Conservation (phyloP, 2,113 vertebrate genomes). For the Scomber colias region DNA sequence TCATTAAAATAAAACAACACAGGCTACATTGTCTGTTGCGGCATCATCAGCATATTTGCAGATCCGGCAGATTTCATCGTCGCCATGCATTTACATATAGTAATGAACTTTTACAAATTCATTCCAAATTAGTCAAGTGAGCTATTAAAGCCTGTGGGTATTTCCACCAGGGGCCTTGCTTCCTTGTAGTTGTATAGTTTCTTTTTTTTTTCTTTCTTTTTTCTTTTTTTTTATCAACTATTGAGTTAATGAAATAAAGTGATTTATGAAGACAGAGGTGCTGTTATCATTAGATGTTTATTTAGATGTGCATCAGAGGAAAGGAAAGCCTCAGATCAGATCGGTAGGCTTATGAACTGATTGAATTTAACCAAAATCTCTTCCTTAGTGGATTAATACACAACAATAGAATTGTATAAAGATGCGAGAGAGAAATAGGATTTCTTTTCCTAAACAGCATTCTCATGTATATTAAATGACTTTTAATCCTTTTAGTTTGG, state of each 20-base stretch:
- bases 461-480: conserved; percentile 1
- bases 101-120: conserved; percentile 83
- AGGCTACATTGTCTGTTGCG: conserved; percentile 60
- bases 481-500: conserved; percentile 6
- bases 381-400: conserved; percentile 57
- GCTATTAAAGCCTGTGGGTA: conserved; percentile 72
- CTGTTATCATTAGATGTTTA: conserved; percentile 57
- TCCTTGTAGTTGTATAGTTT: conserved; percentile 33
- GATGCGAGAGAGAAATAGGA: background rate
- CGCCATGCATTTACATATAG: conserved; percentile 82
- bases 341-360: conserved; percentile 37
- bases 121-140: conserved; percentile 80
- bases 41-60: conserved; percentile 82
- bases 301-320: conserved; percentile 60
- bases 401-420: conserved; percentile 23
- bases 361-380: conserved; percentile 59
- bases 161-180: conserved; percentile 55
- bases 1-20: conserved; percentile 83
- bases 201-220: conserved; percentile 16
- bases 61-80: conserved; percentile 77
- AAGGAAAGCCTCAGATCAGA: conserved; percentile 54
- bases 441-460: conserved; percentile 12
- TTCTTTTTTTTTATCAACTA: conserved; percentile 29
- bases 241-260: conserved; percentile 40
- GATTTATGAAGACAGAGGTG: conserved; percentile 46